phyloP scores from a whole-genome alignment of 2,888 invertebrate genomes.

The Troides oblongomaculatus region DNA sequence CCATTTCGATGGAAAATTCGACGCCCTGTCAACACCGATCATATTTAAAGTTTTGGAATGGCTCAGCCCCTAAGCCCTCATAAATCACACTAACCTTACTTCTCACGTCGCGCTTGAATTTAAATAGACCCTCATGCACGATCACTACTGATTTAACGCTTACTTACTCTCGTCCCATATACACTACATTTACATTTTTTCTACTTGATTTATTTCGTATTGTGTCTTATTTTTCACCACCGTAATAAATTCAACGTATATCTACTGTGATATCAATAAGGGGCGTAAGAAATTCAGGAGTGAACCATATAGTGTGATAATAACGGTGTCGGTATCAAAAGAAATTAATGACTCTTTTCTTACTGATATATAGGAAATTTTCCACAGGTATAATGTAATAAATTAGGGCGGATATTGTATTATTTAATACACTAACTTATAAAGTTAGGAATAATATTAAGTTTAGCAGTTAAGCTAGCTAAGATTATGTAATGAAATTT shows the following conservation, averaged over 20 bases:
- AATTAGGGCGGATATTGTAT: slow-evolving; percentile 22
- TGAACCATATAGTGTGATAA: slow-evolving; percentile 6
- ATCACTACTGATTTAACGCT: slow-evolving; percentile 63
- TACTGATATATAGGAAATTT: slow-evolving; percentile 16
- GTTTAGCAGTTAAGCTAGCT: not conserved
- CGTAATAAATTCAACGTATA: slow-evolving; percentile 21
- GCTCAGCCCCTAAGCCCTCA: slow-evolving; percentile 55
- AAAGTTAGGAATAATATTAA: slow-evolving; percentile 14
- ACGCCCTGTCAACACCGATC: slow-evolving; percentile 16
- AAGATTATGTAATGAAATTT: not conserved
- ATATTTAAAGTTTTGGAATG: slow-evolving; percentile 61
- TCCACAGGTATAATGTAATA: slow-evolving; percentile 14
- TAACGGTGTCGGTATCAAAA: slow-evolving; percentile 19
- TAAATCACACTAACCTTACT: slow-evolving; percentile 69
- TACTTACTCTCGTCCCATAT: slow-evolving; percentile 48
- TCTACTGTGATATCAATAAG: slow-evolving; percentile 20
- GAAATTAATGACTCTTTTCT: slow-evolving; percentile 27
- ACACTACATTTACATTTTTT: slow-evolving; percentile 32
- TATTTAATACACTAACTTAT: slow-evolving; percentile 13
- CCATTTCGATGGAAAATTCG: not conserved
- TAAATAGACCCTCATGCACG: slow-evolving; percentile 67
- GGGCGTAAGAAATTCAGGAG: slow-evolving; percentile 12
- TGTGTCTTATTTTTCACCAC: slow-evolving; percentile 13
- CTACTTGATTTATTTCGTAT: slow-evolving; percentile 40
- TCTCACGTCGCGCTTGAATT: slow-evolving; percentile 71